Evolutionary conservation across 2,888 invertebrate genomes (phyloP), one percentile per base, ranked within the genome.

Genomic region (Mythimna ferrago): DNA sequence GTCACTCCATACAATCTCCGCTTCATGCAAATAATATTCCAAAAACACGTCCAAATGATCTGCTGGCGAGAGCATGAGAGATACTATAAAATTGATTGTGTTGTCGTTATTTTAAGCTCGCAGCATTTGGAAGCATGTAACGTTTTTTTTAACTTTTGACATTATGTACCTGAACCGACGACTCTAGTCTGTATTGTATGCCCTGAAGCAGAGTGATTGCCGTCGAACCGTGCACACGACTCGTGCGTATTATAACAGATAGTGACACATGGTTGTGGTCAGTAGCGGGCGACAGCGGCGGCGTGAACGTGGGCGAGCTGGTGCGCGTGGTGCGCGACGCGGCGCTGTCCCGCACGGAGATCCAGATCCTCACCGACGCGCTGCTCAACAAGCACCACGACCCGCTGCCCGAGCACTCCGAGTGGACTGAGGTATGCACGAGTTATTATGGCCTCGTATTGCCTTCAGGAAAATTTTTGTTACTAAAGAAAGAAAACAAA

Each of bases 331-430:
- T 99, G 78, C 97, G 98, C 84, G 98, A 98, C 86, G 98, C 98
- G 79, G 97, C 98, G 84, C 97, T 99, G 64, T 98, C 98, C 82
- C 98, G 98, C 86, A 97, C 97, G 73, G 99, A 99, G 95, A 98
- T 99, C 85, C 99, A 99, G 96, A 97, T 98, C 84, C 97, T 99
- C 72, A 99, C 99, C 86, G 99, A 99, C 93, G 97, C 98, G 83
- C 97, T 99, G 87, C 97, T 99, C 86, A 98, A 99, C 95, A 98
- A 98, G 92, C 99, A 99, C 92, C 97, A 98, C 92, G 98, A 98
- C 92, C 98, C 98, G 79, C 96, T 97, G 84, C 97, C 98, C 0
- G 97, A 97, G 82, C 97, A 98, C 89, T 97, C 98, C 4, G 98
- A 99, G 89, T 98, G 98, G 98, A 97, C 97, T 67, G 98, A 98